Conservation (phyloP, 2,113 vertebrate species). For the Pelusios castaneus region DNA sequence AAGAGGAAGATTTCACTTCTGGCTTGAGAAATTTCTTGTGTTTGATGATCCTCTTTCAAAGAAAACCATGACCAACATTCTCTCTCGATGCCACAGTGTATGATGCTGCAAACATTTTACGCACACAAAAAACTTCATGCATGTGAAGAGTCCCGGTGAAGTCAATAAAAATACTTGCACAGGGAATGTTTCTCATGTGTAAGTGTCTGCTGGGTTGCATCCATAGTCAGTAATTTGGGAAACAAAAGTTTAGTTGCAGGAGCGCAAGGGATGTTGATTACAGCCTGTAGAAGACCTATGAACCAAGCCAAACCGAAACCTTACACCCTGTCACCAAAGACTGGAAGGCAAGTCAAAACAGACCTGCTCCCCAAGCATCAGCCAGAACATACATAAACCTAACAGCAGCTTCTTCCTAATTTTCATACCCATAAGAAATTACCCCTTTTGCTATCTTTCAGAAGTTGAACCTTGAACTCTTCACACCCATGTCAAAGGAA, state of each 20-base stretch:
- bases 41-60: neutral
- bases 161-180: neutral
- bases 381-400: slow-evolving; percentile 5
- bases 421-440: neutral
- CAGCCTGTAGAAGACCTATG: neutral
- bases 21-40: neutral
- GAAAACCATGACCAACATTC: neutral
- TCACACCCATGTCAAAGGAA: slow-evolving; percentile 33
- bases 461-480: slow-evolving; percentile 44
- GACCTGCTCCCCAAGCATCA: neutral
- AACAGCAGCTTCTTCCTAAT: slow-evolving; percentile 2
- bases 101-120: neutral
- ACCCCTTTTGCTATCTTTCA: slow-evolving; percentile 22
- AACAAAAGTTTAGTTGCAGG: neutral
- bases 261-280: neutral
- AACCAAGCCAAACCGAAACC: neutral
- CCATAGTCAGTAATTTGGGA: neutral
- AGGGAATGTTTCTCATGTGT: accelerated
- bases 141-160: neutral
- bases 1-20: neutral
- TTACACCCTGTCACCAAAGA: neutral
- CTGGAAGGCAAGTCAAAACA: neutral
- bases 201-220: neutral
- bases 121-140: neutral
- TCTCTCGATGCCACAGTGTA: neutral